Evolutionary conservation across 2,888 invertebrate genomes (phyloP), one percentile per base, ranked within the genome.

Genomic region (Emmelina monodactyla): DNA sequence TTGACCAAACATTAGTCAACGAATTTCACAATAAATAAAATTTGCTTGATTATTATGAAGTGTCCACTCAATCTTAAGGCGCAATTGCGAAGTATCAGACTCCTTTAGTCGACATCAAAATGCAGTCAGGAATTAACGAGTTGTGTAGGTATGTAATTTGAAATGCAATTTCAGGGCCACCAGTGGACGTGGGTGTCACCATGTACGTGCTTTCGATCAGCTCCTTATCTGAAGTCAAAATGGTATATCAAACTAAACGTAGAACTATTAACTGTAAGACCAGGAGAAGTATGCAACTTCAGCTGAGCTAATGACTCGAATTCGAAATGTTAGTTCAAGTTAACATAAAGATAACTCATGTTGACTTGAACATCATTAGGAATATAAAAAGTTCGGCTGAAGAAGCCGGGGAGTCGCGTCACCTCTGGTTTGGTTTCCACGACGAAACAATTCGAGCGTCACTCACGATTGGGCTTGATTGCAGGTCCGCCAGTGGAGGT

Each of bases 401-500:
- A n/a, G n/a, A n/a, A 25, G 25, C 48, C 45, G 42, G 53, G 52
- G 51, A 45, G 46, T 54, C 49, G 53, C 50, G 56, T 55, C 58
- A 51, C 60, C 57, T 56, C 53, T 62, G 64, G 59, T 64, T 64
- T 63, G 61, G 64, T 62, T 62, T 64, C 62, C 65, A 64, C 61
- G 50, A 57, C 57, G 58, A 55, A 52, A 49, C 37, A 48, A 50
- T 53, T 50, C 50, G 47, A 43, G 54, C 49, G 51, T 48, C 51
- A 72, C 75, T 78, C 65, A 78, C 69, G 44, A 68, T 70, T 75
- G 76, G 76, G 62, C 75, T 78, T 80, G 75, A 75, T 84, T 92
- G 82, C 91, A 95, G 94, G 93, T 88, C 91, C 91, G 82, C 94
- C 96, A 72, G 96, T 97, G 84, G 94, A 93, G 83, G 95, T 96